Conservation (phyloP, 2,113 vertebrate genomes). For the Antigone vipio region DNA sequence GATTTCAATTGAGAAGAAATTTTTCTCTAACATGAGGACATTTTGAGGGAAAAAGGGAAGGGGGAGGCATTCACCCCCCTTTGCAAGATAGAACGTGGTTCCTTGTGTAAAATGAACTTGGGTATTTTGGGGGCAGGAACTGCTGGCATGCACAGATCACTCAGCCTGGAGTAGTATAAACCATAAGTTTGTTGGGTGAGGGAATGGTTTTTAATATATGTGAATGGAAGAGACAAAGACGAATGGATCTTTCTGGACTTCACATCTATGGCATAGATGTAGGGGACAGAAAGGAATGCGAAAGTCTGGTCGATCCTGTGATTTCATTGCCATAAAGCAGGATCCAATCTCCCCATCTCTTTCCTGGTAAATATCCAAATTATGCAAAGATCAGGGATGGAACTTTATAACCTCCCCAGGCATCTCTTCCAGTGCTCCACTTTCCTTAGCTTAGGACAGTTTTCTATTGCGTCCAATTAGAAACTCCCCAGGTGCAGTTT, state of each 20-base stretch:
- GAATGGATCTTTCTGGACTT: not conserved
- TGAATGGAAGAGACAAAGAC: not conserved
- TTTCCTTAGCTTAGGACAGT: not conserved
- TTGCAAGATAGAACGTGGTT: not conserved
- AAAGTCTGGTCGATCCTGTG: not conserved
- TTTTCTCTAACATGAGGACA: accelerated
- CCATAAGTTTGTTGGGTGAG: not conserved
- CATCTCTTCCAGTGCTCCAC: not conserved
- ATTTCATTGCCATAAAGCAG: not conserved
- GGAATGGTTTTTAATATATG: not conserved
- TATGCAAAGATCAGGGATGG: not conserved
- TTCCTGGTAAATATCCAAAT: not conserved
- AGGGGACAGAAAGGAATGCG: not conserved
- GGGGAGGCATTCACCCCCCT: not conserved
- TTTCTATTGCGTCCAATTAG: not conserved
- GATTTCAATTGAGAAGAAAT: not conserved
- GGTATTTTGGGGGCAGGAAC: not conserved
- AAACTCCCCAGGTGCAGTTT: not conserved
- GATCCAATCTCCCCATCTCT: not conserved
- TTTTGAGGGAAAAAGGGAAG: not conserved
- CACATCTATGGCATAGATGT: not conserved
- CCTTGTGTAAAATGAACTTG: not conserved
- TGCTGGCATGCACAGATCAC: not conserved
- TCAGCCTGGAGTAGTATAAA: not conserved
- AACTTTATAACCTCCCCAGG: not conserved